Evolutionary conservation across 2,888 invertebrate genomes (phyloP).

Genomic region (Pyrrhia umbra): DNA sequence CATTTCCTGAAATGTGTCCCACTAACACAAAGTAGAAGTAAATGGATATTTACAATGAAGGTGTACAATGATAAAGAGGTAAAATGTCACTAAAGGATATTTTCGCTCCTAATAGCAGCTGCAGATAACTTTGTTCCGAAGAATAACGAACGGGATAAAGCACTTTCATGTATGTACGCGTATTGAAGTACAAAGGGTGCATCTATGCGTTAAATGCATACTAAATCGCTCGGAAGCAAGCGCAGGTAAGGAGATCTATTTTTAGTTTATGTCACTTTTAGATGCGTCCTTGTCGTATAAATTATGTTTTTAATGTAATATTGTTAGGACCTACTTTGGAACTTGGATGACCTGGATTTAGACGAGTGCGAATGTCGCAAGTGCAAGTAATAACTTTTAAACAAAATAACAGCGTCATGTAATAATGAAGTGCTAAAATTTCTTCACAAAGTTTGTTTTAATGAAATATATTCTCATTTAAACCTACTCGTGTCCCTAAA

Average conservation of each 20-base stretch:
- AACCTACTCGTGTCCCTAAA: no score
- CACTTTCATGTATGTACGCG: conserved; percentile 52
- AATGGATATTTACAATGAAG: conserved; percentile 21
- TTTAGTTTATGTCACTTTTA: conserved; percentile 62
- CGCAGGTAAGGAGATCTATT: conserved; percentile 70
- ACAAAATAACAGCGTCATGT: neutral
- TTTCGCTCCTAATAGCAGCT: conserved; percentile 20
- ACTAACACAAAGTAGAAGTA: conserved; percentile 13
- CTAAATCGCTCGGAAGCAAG: conserved; percentile 74
- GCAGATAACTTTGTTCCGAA: conserved; percentile 39
- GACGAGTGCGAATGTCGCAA: conserved; percentile 5
- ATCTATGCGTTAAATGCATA: conserved; percentile 76
- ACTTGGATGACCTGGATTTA: conserved; percentile 12
- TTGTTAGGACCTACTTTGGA: conserved; percentile 17
- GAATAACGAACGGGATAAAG: conserved; percentile 32
- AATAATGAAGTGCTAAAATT: neutral
- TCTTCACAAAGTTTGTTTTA: no score
- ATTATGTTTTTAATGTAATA: conserved; percentile 8
- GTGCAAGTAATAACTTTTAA: neutral
- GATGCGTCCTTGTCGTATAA: conserved; percentile 18
- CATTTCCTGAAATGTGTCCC: neutral
- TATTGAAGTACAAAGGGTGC: conserved; percentile 77
- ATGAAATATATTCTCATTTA: no score
- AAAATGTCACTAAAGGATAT: conserved; percentile 30
- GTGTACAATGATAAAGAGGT: conserved; percentile 7